Evolutionary conservation across 2,113 vertebrate species (phyloP), one percentile per base, ranked within the genome.

Genomic region (Sapajus apella): DNA sequence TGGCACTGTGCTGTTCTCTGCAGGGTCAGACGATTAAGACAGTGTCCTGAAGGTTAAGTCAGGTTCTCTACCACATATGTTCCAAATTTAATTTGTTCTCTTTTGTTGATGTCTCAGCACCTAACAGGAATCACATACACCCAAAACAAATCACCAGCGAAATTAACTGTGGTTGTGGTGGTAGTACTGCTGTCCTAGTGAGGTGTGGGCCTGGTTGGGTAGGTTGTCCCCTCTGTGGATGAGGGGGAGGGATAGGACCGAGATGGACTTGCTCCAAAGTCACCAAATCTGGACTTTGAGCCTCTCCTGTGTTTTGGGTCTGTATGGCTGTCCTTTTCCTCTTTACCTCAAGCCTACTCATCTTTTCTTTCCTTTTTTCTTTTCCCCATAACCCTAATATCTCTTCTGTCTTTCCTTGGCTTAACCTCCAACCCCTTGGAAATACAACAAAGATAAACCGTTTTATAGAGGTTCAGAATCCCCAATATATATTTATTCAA

Each of bases 111-210:
- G 35, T 86, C 47, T 80, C 56, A n/a, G 37, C 32, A 37, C 35
- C 6, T 7, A 45, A 8, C 2, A 3, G 80, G 55, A 81, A 37
- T 58, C 40, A 7, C 50, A 27, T 1, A 3, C 2, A 87, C 27
- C 25, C 86, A 5, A 11, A 21, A 30, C 27, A 64, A 76, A 21
- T 10, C 52, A 61, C 7, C 64, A 32, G 21, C 75, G 20, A 0
- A 3, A 3, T 21, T 12, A 35, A 11, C 21, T 2, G 1, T 4
- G 70, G 32, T 21, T 1, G 50, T 66, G 37, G 27, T 16, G 8
- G 50, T 55, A 35, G 9, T 47, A 3, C 3, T 11, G 55, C 68
- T 43, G 0, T 27, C 45, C 18, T 50, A 1, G 25, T 3, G 11
- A 40, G 8, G 3, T 1, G 8, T 20, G 2, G 32, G 27, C 50